Evolutionary conservation across 2,797 vertebrate genomes (phyloP).

Genomic region (Margarornis squamiger): DNA sequence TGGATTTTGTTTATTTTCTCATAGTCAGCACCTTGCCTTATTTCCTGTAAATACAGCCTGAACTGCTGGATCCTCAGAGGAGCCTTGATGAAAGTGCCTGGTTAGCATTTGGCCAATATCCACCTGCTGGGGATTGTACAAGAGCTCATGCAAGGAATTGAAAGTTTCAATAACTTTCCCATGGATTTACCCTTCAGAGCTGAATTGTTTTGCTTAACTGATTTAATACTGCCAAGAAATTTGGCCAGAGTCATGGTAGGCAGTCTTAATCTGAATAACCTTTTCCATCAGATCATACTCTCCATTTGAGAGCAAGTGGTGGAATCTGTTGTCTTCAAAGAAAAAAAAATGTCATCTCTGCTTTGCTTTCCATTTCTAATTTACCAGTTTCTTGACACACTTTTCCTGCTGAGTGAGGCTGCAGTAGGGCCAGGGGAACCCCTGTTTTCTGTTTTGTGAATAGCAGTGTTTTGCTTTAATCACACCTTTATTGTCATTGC

Average conservation of each 20-base stretch:
- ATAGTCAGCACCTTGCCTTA: not conserved
- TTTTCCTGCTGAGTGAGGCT: not conserved
- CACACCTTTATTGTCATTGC: accelerated
- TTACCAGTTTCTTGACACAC: not conserved
- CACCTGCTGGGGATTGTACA: not conserved
- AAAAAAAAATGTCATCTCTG: not conserved
- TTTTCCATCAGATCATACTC: not conserved
- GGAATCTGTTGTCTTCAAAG: not conserved
- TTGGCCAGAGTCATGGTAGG: not conserved
- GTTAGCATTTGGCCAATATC: not conserved
- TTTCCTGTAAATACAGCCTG: not conserved
- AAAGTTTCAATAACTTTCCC: slow-evolving; percentile 25
- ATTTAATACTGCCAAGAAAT: not conserved
- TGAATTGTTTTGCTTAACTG: not conserved
- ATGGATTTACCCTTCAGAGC: slow-evolving; percentile 17
- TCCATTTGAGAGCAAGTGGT: not conserved
- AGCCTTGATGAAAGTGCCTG: not conserved
- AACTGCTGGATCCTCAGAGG: not conserved
- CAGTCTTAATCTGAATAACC: not conserved
- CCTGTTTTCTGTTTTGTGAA: not conserved
- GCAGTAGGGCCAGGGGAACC: not conserved
- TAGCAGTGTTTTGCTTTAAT: not conserved
- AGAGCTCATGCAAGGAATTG: not conserved
- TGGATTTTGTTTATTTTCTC: not conserved
- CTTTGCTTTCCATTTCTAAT: not conserved